Percentiles rank a stretch among this genome's conserved stretches.
Evolutionary conservation across 2,113 vertebrate genomes (phyloP).

Genomic region (Herpetotheres cachinnans): DNA sequence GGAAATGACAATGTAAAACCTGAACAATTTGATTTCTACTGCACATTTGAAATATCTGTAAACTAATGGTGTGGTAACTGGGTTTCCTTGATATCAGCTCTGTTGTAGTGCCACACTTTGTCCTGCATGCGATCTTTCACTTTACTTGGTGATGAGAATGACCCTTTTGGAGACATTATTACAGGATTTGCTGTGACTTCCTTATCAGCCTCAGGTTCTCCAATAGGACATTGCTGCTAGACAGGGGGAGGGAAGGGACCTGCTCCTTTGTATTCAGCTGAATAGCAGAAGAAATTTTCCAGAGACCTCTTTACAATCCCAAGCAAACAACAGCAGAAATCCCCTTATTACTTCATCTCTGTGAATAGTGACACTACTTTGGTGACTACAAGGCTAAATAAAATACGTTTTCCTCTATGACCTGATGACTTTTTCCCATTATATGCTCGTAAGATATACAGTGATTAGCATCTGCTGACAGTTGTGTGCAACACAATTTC

Average conservation of each 20-base stretch:
- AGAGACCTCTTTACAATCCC: not conserved
- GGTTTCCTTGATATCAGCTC: not conserved
- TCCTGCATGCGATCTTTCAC: not conserved
- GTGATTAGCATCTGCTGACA: not conserved
- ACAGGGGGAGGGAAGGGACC: not conserved
- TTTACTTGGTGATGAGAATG: not conserved
- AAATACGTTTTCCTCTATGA: not conserved
- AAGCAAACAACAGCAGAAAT: not conserved
- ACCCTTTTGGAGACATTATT: not conserved
- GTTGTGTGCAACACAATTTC: not conserved
- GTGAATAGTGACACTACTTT: not conserved
- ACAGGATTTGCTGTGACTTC: not conserved
- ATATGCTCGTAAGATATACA: not conserved
- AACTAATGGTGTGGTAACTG: not conserved
- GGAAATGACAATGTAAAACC: not conserved
- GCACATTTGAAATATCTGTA: not conserved
- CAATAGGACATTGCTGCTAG: not conserved
- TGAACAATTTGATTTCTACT: not conserved
- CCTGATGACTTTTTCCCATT: not conserved
- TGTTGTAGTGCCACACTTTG: not conserved
- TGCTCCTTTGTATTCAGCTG: not conserved
- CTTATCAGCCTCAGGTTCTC: not conserved
- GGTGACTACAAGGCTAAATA: not conserved
- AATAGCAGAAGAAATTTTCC: not conserved
- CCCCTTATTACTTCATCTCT: not conserved